Conservation (phyloP, 1,140 invertebrate genomes). For the Meteorus sp. region DNA sequence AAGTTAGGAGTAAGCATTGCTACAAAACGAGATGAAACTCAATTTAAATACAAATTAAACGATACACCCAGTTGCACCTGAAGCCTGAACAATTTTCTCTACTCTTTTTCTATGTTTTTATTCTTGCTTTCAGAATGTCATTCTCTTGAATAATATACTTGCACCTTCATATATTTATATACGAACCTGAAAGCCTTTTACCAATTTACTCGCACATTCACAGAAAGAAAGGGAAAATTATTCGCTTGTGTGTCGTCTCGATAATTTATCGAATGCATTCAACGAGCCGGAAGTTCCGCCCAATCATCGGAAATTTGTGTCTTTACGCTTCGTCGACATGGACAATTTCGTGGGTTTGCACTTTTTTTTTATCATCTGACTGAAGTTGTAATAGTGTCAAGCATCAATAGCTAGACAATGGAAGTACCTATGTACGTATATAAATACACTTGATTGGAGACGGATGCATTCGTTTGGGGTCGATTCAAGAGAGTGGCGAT, state of each 20-base stretch:
- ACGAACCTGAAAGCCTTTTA: too few species aligned
- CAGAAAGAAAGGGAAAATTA: too few species aligned
- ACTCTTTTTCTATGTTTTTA: not conserved
- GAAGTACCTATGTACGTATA: too few species aligned
- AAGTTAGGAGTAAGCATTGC: not conserved
- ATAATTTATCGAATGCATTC: constrained; percentile 5
- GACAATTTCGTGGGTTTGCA: not conserved
- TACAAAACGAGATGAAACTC: constrained; percentile 24
- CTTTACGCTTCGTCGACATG: not conserved
- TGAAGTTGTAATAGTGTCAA: too few species aligned
- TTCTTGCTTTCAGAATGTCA: not conserved
- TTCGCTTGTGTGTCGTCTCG: not conserved
- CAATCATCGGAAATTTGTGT: constrained; percentile 9
- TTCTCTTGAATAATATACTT: too few species aligned
- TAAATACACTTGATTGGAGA: too few species aligned
- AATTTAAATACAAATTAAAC: constrained; percentile 48
- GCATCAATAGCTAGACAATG: too few species aligned
- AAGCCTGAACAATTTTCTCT: constrained; percentile 9
- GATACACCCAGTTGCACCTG: constrained; percentile 27
- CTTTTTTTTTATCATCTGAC: not conserved
- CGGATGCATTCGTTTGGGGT: too few species aligned
- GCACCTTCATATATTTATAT: too few species aligned
- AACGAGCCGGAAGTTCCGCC: not conserved
- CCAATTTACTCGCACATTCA: too few species aligned
- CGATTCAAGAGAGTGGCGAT: too few species aligned